Percentiles rank a stretch among this genome's conserved stretches.
These are phyloP conservation scores for Syrmaticus mikado DNA, from an alignment of 2,113 vertebrate species.

Conservation along the genomic window DNA sequence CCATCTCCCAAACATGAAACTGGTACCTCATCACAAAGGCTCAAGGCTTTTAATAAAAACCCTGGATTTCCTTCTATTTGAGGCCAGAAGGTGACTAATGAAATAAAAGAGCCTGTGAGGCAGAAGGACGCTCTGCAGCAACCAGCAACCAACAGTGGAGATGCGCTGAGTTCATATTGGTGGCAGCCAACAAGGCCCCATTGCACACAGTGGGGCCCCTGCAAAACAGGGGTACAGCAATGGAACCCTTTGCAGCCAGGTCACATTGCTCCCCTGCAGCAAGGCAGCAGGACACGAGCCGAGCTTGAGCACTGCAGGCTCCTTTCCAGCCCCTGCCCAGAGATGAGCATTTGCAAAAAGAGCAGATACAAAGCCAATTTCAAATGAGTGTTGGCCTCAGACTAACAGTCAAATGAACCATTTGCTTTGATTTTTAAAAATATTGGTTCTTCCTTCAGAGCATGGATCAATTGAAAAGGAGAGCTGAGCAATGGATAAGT, in stretches of 20 bases:
- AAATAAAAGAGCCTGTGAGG: not conserved
- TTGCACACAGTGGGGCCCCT: accelerated
- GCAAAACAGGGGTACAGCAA: not conserved
- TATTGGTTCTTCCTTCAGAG: slow-evolving; percentile 1
- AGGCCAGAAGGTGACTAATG: slow-evolving; percentile 35
- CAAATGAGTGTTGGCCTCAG: not conserved
- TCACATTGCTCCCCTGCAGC: not conserved
- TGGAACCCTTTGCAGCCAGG: not conserved
- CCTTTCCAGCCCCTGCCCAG: not conserved
- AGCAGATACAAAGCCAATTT: slow-evolving; percentile 21
- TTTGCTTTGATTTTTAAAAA: slow-evolving; percentile 59
- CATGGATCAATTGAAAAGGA: slow-evolving; percentile 3
- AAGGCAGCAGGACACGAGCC: not conserved
- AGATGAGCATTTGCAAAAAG: not conserved
- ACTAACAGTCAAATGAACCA: not conserved
- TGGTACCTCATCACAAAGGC: not conserved
- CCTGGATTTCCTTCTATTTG: not conserved
- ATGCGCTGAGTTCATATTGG: not conserved
- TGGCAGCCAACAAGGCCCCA: accelerated
- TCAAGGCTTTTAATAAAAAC: slow-evolving; percentile 9
- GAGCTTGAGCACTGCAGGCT: not conserved
- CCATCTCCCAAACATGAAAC: not conserved
- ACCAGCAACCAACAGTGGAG: not conserved
- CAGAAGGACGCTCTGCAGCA: not conserved
- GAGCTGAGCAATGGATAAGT: not conserved